Evolutionary conservation across 2,797 vertebrate species (phyloP).

Genomic region (Gymnoscopelus microlampas): DNA sequence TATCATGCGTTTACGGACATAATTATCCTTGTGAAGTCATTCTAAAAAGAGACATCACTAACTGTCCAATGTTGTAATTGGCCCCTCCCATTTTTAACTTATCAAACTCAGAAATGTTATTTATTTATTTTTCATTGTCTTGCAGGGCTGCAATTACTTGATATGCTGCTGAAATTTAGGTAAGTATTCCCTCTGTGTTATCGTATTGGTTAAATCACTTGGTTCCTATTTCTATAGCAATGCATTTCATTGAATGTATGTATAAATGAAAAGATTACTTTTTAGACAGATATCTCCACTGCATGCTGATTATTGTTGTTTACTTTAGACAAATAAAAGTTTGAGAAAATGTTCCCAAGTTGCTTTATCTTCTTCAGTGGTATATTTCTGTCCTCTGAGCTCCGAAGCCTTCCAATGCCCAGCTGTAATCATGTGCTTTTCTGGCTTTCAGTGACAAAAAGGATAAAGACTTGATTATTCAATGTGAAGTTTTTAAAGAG

Average conservation of each 20-base stretch:
- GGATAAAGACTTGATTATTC: slow-evolving; percentile 94
- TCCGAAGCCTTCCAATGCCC: not conserved
- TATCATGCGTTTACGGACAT: too few species aligned
- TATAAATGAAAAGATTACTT: too few species aligned
- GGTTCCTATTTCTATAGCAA: slow-evolving; percentile 3
- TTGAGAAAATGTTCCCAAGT: too few species aligned
- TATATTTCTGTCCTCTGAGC: not conserved
- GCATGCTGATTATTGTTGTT: too few species aligned
- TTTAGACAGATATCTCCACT: too few species aligned
- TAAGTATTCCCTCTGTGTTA: slow-evolving; percentile 69
- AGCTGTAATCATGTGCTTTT: slow-evolving; percentile 15
- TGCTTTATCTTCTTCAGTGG: too few species aligned
- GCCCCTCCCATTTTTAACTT: slow-evolving; percentile 55
- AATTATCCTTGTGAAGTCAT: too few species aligned
- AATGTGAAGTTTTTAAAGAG: slow-evolving; percentile 94
- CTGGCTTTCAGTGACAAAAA: slow-evolving; percentile 86
- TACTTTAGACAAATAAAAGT: too few species aligned
- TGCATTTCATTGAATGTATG: too few species aligned
- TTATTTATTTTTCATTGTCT: slow-evolving; percentile 18
- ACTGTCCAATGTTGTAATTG: slow-evolving; percentile 25
- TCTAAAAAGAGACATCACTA: too few species aligned
- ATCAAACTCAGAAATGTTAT: not conserved
- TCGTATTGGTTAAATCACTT: slow-evolving; percentile 11
- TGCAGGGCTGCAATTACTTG: slow-evolving; percentile 93
- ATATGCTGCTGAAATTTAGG: slow-evolving; percentile 91